phyloP scores from a whole-genome alignment of 2,888 invertebrate genomes.

The Panopea generosa region DNA sequence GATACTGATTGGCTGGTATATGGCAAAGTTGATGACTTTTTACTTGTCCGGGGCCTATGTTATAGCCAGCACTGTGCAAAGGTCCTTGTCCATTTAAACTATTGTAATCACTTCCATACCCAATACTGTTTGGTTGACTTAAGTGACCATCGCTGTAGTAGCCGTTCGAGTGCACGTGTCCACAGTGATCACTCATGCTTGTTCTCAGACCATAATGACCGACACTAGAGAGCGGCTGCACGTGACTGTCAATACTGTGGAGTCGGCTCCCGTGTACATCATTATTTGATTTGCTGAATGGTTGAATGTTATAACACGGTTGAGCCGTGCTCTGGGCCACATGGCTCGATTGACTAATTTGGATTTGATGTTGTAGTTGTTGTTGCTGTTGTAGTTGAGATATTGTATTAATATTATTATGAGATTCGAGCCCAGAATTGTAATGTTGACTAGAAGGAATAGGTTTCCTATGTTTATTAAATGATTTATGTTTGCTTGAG shows the following conservation, averaged over 20 bases:
- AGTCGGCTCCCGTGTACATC: conserved; percentile 59
- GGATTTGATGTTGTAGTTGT: conserved; percentile 9
- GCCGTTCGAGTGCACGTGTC: conserved; percentile 15
- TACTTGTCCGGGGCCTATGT: conserved; percentile 25
- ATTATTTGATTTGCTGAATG: conserved; percentile 57
- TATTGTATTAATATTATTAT: conserved; percentile 19
- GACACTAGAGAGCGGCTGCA: conserved; percentile 45
- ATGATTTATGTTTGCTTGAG: conserved; percentile 47
- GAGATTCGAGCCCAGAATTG: conserved; percentile 50
- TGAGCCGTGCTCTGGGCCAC: neutral
- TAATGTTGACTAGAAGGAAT: conserved; percentile 62
- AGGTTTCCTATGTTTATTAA: conserved; percentile 38
- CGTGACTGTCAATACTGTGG: conserved; percentile 60
- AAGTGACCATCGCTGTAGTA: conserved; percentile 20
- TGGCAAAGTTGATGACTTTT: conserved; percentile 27
- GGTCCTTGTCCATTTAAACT: too few species aligned
- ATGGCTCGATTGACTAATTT: neutral
- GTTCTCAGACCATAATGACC: conserved; percentile 43
- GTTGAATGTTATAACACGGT: conserved; percentile 20
- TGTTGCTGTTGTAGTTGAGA: too few species aligned
- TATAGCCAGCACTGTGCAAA: conserved; percentile 22
- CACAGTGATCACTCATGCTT: conserved; percentile 28
- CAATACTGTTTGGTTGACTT: conserved; percentile 58
- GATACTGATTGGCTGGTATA: conserved; percentile 11
- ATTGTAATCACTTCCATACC: conserved; percentile 55